These are phyloP conservation scores for Drosophila picticornis DNA, from an alignment of 2,888 invertebrate genomes.

Conservation along the genomic window DNA sequence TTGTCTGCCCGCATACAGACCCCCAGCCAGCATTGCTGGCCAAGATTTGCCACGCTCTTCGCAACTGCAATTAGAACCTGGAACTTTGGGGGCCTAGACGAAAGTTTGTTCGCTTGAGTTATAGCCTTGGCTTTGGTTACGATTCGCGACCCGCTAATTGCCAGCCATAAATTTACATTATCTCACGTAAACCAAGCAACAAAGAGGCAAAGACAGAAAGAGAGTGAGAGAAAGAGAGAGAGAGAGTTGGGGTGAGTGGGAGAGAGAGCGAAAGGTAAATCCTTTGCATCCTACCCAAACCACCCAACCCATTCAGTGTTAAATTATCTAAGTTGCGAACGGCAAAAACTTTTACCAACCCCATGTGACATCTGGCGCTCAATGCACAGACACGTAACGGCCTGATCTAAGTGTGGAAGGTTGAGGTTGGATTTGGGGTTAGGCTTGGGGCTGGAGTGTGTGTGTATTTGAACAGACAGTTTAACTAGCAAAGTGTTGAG, in stretches of 20 bases:
- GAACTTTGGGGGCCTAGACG: slow-evolving; percentile 58
- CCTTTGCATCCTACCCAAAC: slow-evolving; percentile 15
- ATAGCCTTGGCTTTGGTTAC: slow-evolving; percentile 69
- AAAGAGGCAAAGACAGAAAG: neutral
- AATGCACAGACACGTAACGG: slow-evolving; percentile 75
- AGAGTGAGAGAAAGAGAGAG: neutral
- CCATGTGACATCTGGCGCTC: slow-evolving; percentile 75
- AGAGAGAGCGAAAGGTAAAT: slow-evolving; percentile 40
- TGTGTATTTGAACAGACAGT: slow-evolving; percentile 51
- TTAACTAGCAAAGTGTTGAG: slow-evolving; percentile 72
- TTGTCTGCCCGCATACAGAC: slow-evolving; percentile 17
- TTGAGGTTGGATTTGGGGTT: neutral
- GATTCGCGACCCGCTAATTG: slow-evolving; percentile 77
- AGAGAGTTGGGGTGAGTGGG: neutral
- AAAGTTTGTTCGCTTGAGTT: slow-evolving; percentile 66
- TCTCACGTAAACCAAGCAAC: slow-evolving; percentile 64
- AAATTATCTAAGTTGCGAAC: slow-evolving; percentile 72
- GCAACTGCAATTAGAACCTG: slow-evolving; percentile 72
- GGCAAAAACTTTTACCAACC: slow-evolving; percentile 68
- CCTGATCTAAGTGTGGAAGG: slow-evolving; percentile 6
- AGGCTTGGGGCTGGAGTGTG: neutral
- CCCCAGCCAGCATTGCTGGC: neutral
- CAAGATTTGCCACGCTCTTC: slow-evolving; percentile 68
- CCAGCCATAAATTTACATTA: slow-evolving; percentile 79
- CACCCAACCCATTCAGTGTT: slow-evolving; percentile 23